These are phyloP conservation scores for Tringa solitaria DNA, from an alignment of 2,113 vertebrate genomes.

Conservation along the genomic window DNA sequence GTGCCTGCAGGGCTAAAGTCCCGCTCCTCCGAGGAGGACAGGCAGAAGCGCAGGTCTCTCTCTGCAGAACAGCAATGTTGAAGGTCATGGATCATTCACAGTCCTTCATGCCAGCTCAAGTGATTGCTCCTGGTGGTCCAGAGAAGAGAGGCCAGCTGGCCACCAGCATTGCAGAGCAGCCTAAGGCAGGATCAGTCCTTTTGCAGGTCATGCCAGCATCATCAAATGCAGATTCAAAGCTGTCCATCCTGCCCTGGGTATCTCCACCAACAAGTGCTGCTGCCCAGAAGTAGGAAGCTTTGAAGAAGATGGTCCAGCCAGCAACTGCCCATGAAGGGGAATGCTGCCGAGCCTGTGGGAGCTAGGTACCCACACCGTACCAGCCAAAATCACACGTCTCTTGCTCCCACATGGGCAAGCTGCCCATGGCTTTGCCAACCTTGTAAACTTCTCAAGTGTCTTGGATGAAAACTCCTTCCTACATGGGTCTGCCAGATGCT, in stretches of 20 bases:
- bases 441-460: background rate
- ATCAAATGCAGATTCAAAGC: background rate
- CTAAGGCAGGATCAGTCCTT: background rate
- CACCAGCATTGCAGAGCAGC: background rate
- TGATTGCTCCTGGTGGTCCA: background rate
- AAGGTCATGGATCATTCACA: accelerated
- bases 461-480: background rate
- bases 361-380: background rate
- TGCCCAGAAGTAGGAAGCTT: background rate
- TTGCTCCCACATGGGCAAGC: background rate
- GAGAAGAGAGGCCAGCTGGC: background rate
- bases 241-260: background rate
- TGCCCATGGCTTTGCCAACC: background rate
- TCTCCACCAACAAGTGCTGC: background rate
- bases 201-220: background rate
- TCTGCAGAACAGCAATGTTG: background rate
- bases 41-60: background rate
- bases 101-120: background rate
- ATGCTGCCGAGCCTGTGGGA: background rate
- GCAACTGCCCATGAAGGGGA: background rate
- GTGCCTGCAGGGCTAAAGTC: background rate
- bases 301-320: background rate
- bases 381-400: accelerated
- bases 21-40: background rate
- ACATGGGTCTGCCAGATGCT: background rate